phyloP scores from a whole-genome alignment of 2,797 vertebrate genomes.

The Coilia nasus region DNA sequence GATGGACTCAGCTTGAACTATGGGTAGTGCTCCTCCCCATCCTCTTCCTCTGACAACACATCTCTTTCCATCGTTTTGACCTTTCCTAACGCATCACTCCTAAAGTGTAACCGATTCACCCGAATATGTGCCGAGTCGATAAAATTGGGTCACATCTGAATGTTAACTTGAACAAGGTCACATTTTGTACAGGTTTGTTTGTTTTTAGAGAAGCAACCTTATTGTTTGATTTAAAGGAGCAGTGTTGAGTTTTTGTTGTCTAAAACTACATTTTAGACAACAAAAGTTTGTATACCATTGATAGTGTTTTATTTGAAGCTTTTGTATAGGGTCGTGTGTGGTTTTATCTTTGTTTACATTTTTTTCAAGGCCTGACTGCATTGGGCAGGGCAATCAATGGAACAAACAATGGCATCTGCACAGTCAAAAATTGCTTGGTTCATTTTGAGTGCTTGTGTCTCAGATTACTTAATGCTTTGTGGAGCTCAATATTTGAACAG shows the following conservation, averaged over 20 bases:
- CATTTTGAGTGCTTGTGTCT: not conserved
- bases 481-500: not conserved
- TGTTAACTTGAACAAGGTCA: conserved; percentile 39
- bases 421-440: not conserved
- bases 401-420: not conserved
- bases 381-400: not conserved
- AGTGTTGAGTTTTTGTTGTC: not conserved
- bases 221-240: not conserved
- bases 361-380: not conserved
- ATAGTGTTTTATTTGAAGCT: not conserved
- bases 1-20: not conserved
- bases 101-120: conserved; percentile 35
- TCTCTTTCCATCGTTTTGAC: conserved; percentile 34
- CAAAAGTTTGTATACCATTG: not conserved
- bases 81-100: conserved; percentile 42
- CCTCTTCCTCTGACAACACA: conserved; percentile 45
- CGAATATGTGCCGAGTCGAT: conserved; percentile 24
- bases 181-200: not conserved
- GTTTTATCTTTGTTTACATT: not conserved
- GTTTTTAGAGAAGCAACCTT: not conserved
- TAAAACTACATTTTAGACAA: too few species aligned
- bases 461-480: not conserved
- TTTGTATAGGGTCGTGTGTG: not conserved
- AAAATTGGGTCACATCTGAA: conserved; percentile 49
- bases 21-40: conserved; percentile 41